Percentiles rank a stretch among this genome's conserved stretches.
phyloP scores from a whole-genome alignment of 2,113 vertebrate genomes.

The Porphyrio hochstetteri region DNA sequence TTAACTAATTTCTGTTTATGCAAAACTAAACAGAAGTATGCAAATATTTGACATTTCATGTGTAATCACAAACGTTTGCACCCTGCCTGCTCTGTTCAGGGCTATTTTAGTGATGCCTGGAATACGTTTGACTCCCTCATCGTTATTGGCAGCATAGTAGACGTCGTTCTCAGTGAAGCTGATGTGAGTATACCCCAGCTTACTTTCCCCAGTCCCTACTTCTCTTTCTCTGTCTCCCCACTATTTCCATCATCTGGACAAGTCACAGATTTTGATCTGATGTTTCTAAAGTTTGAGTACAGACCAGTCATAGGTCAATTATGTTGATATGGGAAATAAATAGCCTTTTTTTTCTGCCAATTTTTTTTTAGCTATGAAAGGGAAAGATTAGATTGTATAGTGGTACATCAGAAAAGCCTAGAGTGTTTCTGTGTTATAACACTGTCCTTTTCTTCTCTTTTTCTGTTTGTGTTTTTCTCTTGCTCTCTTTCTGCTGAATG shows the following conservation, averaged over 20 bases:
- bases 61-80: conserved; percentile 82
- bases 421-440: conserved; percentile 76
- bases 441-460: conserved; percentile 82
- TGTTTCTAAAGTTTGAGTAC: conserved; percentile 68
- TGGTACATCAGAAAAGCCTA: conserved; percentile 58
- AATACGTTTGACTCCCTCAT: conserved; percentile 99
- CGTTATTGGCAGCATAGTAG: conserved; percentile 99
- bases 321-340: conserved; percentile 65
- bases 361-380: conserved; percentile 63
- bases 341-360: conserved; percentile 51
- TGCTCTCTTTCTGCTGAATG: conserved; percentile 79
- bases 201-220: conserved; percentile 58
- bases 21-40: conserved; percentile 75
- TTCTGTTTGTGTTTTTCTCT: conserved; percentile 78
- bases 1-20: conserved; percentile 75
- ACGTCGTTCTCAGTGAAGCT: conserved; percentile 98
- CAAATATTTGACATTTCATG: conserved; percentile 70
- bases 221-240: conserved; percentile 67
- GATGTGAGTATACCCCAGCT: conserved; percentile 90
- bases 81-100: conserved; percentile 87
- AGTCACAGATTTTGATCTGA: conserved; percentile 80
- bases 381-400: conserved; percentile 64
- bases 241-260: conserved; percentile 81
- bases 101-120: conserved; percentile 99
- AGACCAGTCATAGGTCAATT: conserved; percentile 64